Conservation (phyloP, 2,888 invertebrate genomes). For the Agrilus mali region DNA sequence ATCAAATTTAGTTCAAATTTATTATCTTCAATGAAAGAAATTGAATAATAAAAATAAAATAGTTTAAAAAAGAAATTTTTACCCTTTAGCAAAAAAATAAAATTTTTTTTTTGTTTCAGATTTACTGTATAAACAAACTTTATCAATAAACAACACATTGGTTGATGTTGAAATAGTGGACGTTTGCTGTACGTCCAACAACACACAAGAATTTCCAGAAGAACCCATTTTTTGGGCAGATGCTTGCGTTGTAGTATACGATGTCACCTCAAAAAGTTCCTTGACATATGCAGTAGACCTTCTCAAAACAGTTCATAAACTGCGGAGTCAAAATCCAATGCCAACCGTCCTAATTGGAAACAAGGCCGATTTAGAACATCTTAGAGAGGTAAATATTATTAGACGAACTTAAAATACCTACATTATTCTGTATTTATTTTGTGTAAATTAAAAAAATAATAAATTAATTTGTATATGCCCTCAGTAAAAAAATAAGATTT, state of each 20-base stretch:
- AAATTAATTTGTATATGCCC: no score
- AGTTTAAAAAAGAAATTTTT: not conserved
- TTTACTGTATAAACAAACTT: constrained; percentile 61
- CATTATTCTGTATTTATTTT: no score
- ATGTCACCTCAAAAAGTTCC: constrained; percentile 59
- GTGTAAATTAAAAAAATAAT: no score
- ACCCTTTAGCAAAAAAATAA: not conserved
- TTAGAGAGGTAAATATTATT: constrained; percentile 49
- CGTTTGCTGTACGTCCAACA: constrained; percentile 61
- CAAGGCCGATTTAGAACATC: constrained; percentile 67
- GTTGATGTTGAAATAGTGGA: constrained; percentile 70
- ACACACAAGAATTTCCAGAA: constrained; percentile 36
- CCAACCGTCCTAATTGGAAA: constrained; percentile 62
- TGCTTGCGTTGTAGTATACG: constrained; percentile 65
- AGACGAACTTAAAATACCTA: no score
- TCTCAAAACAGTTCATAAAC: constrained; percentile 42
- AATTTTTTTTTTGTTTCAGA: constrained; percentile 41
- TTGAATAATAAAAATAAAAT: no score
- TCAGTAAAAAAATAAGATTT: no score
- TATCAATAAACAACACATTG: constrained; percentile 57
- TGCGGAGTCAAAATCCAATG: constrained; percentile 36
- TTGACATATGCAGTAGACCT: constrained; percentile 57
- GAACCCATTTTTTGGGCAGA: constrained; percentile 66
- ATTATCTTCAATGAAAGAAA: no score
- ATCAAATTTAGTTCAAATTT: no score